phyloP scores from a whole-genome alignment of 2,113 vertebrate species.

The Oncorhynchus tshawytscha region DNA sequence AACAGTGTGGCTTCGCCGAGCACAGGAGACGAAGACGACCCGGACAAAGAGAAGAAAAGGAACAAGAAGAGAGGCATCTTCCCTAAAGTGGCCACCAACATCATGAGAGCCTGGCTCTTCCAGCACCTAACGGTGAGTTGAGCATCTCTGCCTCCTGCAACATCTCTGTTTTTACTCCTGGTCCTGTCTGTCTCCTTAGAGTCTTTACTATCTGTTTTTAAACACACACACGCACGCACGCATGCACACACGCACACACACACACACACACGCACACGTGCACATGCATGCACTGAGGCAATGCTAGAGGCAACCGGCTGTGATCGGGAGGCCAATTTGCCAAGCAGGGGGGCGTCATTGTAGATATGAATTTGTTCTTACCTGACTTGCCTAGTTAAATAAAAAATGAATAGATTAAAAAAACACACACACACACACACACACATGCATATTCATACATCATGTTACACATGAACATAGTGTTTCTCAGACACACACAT shows the following conservation, averaged over 20 bases:
- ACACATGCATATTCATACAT: no score
- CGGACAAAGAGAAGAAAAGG: constrained; percentile 99
- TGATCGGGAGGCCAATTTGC: no score
- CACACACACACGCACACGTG: not conserved
- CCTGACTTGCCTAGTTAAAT: no score
- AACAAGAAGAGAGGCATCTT: constrained; percentile 99
- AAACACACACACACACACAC: no score
- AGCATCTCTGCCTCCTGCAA: not conserved
- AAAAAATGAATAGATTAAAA: no score
- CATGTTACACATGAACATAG: no score
- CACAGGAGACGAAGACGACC: constrained; percentile 99
- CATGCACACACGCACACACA: not conserved
- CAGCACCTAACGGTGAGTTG: constrained; percentile 99
- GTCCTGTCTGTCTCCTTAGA: constrained; percentile 14
- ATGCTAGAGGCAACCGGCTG: no score
- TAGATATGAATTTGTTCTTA: no score
- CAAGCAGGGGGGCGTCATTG: no score
- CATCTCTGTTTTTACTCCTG: constrained; percentile 54
- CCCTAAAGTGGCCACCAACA: constrained; percentile 99
- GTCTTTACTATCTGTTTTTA: not conserved
- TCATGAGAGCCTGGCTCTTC: constrained; percentile 99
- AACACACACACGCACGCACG: not conserved
- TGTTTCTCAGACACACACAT: no score
- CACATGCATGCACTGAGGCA: not conserved
- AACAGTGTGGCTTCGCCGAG: constrained; percentile 99